Evolutionary conservation across 2,113 vertebrate species (phyloP).

Genomic region (Glareola pratincola): DNA sequence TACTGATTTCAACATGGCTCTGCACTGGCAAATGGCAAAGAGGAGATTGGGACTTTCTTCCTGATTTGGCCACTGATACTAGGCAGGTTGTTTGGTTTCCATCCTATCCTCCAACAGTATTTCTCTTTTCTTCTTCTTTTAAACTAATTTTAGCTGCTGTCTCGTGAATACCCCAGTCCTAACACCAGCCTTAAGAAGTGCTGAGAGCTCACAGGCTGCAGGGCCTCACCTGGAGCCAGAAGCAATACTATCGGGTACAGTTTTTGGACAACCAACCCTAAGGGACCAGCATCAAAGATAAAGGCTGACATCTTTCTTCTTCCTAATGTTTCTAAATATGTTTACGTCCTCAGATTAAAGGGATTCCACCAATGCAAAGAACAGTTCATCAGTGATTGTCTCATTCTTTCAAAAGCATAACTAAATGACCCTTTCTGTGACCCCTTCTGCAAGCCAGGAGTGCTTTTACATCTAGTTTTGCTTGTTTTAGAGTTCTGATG

Average conservation of each 20-base stretch:
- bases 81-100: neutral
- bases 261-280: neutral
- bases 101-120: neutral
- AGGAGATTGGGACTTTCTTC: neutral
- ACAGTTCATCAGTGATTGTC: neutral
- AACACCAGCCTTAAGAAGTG: neutral
- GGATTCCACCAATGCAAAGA: neutral
- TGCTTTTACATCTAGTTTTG: neutral
- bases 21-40: neutral
- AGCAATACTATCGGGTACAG: neutral
- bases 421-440: neutral
- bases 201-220: neutral
- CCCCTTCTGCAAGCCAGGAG: neutral
- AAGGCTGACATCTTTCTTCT: neutral
- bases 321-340: neutral
- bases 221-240: neutral
- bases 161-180: neutral
- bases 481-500: neutral
- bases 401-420: neutral
- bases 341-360: neutral
- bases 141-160: neutral
- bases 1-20: slow-evolving; percentile 11
- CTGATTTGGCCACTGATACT: neutral
- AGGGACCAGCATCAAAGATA: neutral
- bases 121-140: neutral